A percentile compares a stretch with the other conserved stretches of the same genome.
Evolutionary conservation across 2,113 vertebrate species (phyloP).

Genomic region (Terrapene triunguis): DNA sequence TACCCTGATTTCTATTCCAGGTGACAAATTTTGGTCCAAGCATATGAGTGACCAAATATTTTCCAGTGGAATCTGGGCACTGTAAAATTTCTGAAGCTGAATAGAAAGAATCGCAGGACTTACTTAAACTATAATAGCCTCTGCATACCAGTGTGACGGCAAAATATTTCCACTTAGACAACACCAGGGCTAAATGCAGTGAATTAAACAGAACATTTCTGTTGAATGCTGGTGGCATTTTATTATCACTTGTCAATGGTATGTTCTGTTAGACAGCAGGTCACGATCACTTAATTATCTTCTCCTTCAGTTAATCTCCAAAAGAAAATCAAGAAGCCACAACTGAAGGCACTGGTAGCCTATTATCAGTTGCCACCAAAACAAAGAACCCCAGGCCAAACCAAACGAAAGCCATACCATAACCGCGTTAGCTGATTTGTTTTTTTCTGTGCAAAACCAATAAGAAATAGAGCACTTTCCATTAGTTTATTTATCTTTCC

Average conservation of each 20-base stretch:
- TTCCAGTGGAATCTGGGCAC: conserved; percentile 86
- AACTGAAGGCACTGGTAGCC: background rate
- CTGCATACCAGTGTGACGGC: conserved; percentile 74
- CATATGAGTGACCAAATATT: conserved; percentile 84
- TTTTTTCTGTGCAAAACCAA: conserved; percentile 54
- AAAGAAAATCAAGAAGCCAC: background rate
- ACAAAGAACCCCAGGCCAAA: conserved; percentile 27
- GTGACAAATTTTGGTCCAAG: conserved; percentile 84
- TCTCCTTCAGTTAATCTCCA: conserved; percentile 40
- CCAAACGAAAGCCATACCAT: conserved; percentile 59
- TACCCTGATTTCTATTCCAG: conserved; percentile 85
- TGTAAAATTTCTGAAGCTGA: conserved; percentile 82
- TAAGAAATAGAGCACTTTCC: conserved; percentile 73
- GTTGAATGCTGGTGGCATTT: conserved; percentile 33
- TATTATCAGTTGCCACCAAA: conserved; percentile 35
- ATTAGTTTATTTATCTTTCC: conserved; percentile 81
- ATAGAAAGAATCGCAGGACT: conserved; percentile 78
- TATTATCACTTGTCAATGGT: conserved; percentile 33
- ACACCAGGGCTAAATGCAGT: conserved; percentile 9
- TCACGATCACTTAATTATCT: background rate
- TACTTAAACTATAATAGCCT: conserved; percentile 76
- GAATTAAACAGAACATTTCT: conserved; percentile 50
- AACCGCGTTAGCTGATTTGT: conserved; percentile 62
- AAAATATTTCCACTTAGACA: conserved; percentile 82
- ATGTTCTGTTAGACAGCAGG: conserved; percentile 12